Evolutionary conservation across 1,140 invertebrate genomes (phyloP).

Genomic region (Drosophila dunni): DNA sequence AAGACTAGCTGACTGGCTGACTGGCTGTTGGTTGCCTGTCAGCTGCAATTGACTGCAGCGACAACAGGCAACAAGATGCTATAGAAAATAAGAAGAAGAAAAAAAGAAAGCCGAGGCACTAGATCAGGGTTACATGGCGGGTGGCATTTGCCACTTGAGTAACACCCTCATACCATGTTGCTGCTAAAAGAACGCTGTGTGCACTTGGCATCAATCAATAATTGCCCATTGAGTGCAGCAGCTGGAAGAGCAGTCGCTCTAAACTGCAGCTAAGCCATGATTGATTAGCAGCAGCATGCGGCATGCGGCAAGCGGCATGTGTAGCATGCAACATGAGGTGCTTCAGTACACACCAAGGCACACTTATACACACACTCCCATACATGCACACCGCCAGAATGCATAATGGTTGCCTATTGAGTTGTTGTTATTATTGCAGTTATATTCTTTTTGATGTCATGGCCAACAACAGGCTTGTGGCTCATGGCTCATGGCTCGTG

Average conservation of each 20-base stretch:
- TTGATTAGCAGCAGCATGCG: constrained; percentile 72
- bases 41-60: constrained; percentile 56
- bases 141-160: constrained; percentile 57
- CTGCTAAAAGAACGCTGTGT: constrained; percentile 47
- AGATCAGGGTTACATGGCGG: constrained; percentile 68
- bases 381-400: constrained; percentile 58
- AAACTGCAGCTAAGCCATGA: constrained; percentile 61
- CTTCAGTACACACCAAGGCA: constrained; percentile 57
- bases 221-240: constrained; percentile 80
- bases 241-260: constrained; percentile 64
- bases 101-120: constrained; percentile 54
- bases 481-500: neutral
- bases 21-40: neutral
- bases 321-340: constrained; percentile 71
- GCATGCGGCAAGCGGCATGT: constrained; percentile 37
- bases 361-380: constrained; percentile 1
- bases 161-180: constrained; percentile 14
- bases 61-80: constrained; percentile 26
- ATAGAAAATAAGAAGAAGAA: constrained; percentile 27
- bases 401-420: constrained; percentile 73
- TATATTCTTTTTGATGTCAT: constrained; percentile 59
- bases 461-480: constrained; percentile 25
- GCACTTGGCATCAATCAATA: constrained; percentile 81
- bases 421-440: constrained; percentile 26
- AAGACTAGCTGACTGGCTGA: neutral